Percentiles rank a stretch among this genome's conserved stretches.
Conservation (phyloP, 2,888 invertebrate genomes). For the Cheilosia grossa region DNA sequence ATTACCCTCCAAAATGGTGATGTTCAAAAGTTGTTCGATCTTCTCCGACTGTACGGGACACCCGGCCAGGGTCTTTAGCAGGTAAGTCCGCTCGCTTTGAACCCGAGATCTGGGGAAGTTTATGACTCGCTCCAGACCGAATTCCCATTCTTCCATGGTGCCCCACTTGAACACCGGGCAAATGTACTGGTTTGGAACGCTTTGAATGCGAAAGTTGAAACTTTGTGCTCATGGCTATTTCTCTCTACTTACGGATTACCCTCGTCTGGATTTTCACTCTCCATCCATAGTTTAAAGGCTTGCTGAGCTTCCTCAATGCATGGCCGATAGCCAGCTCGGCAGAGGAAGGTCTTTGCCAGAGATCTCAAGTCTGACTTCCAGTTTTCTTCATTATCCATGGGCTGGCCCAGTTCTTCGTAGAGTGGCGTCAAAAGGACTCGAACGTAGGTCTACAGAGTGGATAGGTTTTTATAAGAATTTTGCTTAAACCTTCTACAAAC, state of each 20-base stretch:
- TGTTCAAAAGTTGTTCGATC: constrained; percentile 87
- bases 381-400: constrained; percentile 86
- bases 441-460: constrained; percentile 86
- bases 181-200: constrained; percentile 89
- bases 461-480: neutral
- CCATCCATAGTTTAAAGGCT: constrained; percentile 90
- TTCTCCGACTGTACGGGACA: constrained; percentile 90
- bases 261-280: constrained; percentile 88
- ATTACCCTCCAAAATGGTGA: constrained; percentile 88
- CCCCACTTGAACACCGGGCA: constrained; percentile 94
- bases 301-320: constrained; percentile 90
- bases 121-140: constrained; percentile 90
- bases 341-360: constrained; percentile 89
- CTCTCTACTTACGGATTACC: constrained; percentile 89
- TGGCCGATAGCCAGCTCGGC: constrained; percentile 89
- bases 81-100: constrained; percentile 90
- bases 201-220: constrained; percentile 78
- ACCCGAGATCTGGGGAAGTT: constrained; percentile 89
- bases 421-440: constrained; percentile 88
- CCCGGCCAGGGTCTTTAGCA: constrained; percentile 90
- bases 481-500: constrained; percentile 82
- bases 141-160: constrained; percentile 91
- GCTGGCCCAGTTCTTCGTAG: constrained; percentile 87
- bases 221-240: neutral
- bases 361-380: constrained; percentile 88